Conservation (phyloP, 2,113 vertebrate species). For the Turdus rufiventris region DNA sequence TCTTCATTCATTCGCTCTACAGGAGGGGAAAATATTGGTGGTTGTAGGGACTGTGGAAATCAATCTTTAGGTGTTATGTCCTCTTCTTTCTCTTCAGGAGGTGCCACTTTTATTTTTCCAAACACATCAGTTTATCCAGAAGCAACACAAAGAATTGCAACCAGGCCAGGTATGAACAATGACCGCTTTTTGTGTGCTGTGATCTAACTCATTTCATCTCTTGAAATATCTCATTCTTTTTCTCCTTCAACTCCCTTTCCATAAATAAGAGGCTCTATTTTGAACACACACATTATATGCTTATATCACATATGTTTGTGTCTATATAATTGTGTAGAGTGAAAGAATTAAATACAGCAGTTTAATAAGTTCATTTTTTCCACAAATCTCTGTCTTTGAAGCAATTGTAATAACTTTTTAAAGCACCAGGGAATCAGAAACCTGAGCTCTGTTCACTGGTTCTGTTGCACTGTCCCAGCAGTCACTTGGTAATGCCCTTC, state of each 20-base stretch:
- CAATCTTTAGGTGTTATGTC: slow-evolving; percentile 59
- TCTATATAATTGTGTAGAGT: neutral
- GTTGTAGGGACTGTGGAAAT: neutral
- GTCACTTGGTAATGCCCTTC: neutral
- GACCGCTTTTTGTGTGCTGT: neutral
- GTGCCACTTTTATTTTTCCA: slow-evolving; percentile 88
- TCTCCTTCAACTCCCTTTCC: neutral
- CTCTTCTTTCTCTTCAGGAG: slow-evolving; percentile 79
- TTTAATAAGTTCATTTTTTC: neutral
- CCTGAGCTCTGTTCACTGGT: neutral
- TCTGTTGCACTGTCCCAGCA: neutral
- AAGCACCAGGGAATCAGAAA: neutral
- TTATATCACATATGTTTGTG: neutral
- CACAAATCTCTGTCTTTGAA: neutral
- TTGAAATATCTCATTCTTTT: neutral
- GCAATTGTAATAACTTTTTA: neutral
- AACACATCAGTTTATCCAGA: slow-evolving; percentile 86
- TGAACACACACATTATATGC: neutral
- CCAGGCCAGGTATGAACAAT: slow-evolving; percentile 80
- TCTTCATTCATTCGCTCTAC: neutral
- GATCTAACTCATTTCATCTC: neutral
- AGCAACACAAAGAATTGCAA: slow-evolving; percentile 78
- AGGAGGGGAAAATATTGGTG: neutral
- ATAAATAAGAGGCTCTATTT: neutral
- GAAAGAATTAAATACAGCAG: neutral